Base-by-base conservation (phyloP, 2,888 invertebrate species). In the Heteromyza rotundicornis region DNA sequence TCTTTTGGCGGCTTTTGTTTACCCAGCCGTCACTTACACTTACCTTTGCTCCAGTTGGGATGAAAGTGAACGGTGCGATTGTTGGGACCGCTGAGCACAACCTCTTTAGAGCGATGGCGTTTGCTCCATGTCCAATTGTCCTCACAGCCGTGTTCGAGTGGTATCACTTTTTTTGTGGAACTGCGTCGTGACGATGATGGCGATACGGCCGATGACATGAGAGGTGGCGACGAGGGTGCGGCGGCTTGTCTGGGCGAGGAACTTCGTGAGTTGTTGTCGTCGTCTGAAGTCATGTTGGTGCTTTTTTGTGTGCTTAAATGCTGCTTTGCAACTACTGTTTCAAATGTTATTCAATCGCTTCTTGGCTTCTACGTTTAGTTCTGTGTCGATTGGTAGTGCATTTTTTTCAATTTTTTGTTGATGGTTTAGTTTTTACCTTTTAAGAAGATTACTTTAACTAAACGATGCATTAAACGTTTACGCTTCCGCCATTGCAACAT, bases 31-130 rank as follows among this genome's bases (percentile, higher is more conserved):
- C 8, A 90, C 90, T n/a, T n/a, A n/a, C n/a, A n/a, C n/a, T n/a
- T n/a, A n/a, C n/a, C n/a, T 72, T 89, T 89, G 74, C 90, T 90
- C 90, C 90, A 90, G 75, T 89, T 89, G 7, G 90, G 90, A 80
- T 91, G 91, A 75, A 91, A 91, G 73, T 87, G 86, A 1, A 89
- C 90, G n/a, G 86, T 87, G 47, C 86, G 83, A 63, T 82, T 82
- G 57, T 85, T 82, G 35, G 82, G 79, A 2, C 87, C 88, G 64
- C 86, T 85, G 14, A 90, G 82, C 16, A 87, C 84, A n/a, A 89
- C 86, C 72, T 87, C 87, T 56, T 81, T 76, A 22, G 86, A 86
- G 17, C 85, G 84, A 67, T 88, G 86, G 14, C 85, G 81, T 52
- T 85, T 82, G 76, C 87, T 88, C 90, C 90, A 91, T 0, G 87